Conservation (phyloP, 2,113 vertebrate genomes). For the Kryptolebias marmoratus region DNA sequence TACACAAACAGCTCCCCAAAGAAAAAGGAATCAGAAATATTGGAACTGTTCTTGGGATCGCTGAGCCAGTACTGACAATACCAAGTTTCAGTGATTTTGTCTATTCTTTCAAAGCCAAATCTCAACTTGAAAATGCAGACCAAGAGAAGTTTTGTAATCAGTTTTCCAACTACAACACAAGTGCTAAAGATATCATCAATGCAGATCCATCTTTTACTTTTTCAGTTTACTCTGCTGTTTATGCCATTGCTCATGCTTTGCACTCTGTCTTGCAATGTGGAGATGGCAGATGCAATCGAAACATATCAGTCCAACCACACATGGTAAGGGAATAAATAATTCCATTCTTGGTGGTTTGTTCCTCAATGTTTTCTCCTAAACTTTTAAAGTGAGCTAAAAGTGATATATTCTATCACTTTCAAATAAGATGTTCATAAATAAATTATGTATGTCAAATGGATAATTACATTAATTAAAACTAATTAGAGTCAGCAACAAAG, state of each 20-base stretch:
- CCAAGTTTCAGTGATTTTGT: conserved; percentile 75
- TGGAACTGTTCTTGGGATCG: conserved; percentile 80
- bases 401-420: too few relatives aligned
- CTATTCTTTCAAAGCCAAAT: conserved; percentile 14
- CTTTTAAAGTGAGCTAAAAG: too few relatives aligned
- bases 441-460: too few relatives aligned
- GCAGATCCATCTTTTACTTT: conserved; percentile 65
- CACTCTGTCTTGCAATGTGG: conserved; percentile 82
- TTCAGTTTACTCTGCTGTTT: conserved; percentile 77
- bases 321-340: conserved; percentile 32
- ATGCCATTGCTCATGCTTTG: conserved; percentile 82
- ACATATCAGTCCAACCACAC: conserved; percentile 75
- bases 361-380: background rate
- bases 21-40: conserved; percentile 74
- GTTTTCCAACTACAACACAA: conserved; percentile 67
- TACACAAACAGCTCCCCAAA: conserved; percentile 64
- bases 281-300: conserved; percentile 65
- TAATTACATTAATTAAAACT: too few relatives aligned
- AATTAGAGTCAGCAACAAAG: too few relatives aligned
- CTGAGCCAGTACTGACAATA: conserved; percentile 53
- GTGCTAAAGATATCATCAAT: background rate
- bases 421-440: too few relatives aligned
- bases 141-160: conserved; percentile 70
- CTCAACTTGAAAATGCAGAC: fast-evolving
- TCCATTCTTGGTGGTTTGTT: too few relatives aligned